Evolutionary conservation across 2,113 vertebrate genomes (phyloP).

Genomic region (Entelurus aequoreus): DNA sequence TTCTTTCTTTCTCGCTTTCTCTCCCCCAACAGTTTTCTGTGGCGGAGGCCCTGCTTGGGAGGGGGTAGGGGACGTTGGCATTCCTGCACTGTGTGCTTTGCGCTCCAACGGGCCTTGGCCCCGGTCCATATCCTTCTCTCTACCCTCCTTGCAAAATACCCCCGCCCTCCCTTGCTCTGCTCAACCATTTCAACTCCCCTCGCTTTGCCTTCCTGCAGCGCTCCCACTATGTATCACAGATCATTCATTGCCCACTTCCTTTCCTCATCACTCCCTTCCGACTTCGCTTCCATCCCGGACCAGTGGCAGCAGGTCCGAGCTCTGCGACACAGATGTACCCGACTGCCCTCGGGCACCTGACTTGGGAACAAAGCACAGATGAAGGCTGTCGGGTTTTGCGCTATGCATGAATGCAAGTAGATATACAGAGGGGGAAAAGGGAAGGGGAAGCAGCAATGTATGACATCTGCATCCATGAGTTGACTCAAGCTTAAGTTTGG

Average conservation of each 20-base stretch:
- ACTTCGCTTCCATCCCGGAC: slow-evolving; percentile 38
- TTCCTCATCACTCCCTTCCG: slow-evolving; percentile 21
- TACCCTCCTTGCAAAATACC: slow-evolving; percentile 32
- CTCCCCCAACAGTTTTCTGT: slow-evolving; percentile 2
- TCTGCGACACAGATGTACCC: slow-evolving; percentile 61
- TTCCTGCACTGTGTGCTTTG: slow-evolving; percentile 64
- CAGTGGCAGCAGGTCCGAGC: slow-evolving; percentile 67
- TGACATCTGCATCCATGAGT: slow-evolving; percentile 25
- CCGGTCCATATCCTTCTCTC: slow-evolving; percentile 53
- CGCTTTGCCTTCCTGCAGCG: slow-evolving; percentile 20
- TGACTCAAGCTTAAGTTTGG: slow-evolving; percentile 29
- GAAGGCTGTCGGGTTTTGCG: slow-evolving; percentile 30
- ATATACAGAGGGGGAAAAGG: slow-evolving; percentile 6
- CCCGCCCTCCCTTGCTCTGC: slow-evolving; percentile 9
- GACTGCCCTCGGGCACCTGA: slow-evolving; percentile 49
- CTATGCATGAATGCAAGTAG: slow-evolving; percentile 1
- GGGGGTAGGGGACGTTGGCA: slow-evolving; percentile 39
- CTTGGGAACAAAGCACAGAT: slow-evolving; percentile 58
- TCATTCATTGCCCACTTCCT: slow-evolving; percentile 18
- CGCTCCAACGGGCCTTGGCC: slow-evolving; percentile 59
- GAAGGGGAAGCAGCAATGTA: slow-evolving; percentile 9
- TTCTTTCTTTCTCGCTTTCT: slow-evolving; percentile 3
- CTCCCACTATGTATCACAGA: slow-evolving; percentile 32
- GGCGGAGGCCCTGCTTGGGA: not conserved
- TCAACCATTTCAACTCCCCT: slow-evolving; percentile 9